These are phyloP conservation scores for Oxyruncus cristatus DNA, from an alignment of 2,113 vertebrate species.

Conservation along the genomic window DNA sequence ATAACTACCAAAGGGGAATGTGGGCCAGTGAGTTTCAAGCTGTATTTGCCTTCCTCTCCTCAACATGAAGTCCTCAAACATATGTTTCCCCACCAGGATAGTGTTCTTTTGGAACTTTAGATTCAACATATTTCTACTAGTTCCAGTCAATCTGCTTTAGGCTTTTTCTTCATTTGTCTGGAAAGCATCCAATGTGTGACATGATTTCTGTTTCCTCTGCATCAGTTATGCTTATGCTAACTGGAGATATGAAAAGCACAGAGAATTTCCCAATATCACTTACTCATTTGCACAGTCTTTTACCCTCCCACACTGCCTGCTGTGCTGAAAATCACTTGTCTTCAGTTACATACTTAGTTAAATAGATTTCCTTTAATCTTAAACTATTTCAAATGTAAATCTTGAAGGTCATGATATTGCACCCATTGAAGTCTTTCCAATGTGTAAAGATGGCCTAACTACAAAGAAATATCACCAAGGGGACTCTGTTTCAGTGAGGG, in stretches of 20 bases:
- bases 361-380: constrained; percentile 24
- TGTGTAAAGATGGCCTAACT: neutral
- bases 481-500: neutral
- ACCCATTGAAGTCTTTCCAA: neutral
- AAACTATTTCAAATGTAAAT: constrained; percentile 23
- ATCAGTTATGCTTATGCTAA: constrained; percentile 20
- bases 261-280: neutral
- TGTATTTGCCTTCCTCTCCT: neutral
- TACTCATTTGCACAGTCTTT: neutral
- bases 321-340: neutral
- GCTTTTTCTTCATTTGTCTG: constrained; percentile 2
- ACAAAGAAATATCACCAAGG: neutral
- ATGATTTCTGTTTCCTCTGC: neutral
- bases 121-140: neutral
- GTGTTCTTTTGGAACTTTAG: neutral
- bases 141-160: constrained; percentile 2
- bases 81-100: neutral
- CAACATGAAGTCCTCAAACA: neutral
- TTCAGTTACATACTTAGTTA: neutral
- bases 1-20: neutral
- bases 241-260: neutral
- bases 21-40: neutral
- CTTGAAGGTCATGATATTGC: neutral
- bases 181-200: constrained; percentile 6
- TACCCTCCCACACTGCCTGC: constrained; percentile 18